Evolutionary conservation across 1,140 invertebrate genomes (phyloP).

Genomic region (Trachelipus rathkii): DNA sequence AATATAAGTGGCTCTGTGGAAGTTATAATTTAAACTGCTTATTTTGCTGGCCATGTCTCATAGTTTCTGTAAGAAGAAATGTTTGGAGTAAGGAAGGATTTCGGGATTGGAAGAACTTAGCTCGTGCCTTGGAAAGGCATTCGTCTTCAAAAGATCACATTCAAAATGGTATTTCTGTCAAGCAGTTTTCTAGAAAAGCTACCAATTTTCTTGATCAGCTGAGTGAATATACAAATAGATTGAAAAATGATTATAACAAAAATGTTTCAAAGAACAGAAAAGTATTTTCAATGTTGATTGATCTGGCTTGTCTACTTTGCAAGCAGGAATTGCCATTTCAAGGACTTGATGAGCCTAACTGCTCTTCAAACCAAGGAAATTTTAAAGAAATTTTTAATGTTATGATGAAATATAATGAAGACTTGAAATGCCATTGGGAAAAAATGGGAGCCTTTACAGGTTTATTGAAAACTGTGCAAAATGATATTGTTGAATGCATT

Average conservation of each 20-base stretch:
- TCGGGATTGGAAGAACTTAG: neutral
- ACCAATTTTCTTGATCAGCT: neutral
- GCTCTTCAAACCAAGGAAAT: slow-evolving; percentile 25
- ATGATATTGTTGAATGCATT: slow-evolving; percentile 37
- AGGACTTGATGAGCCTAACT: slow-evolving; percentile 20
- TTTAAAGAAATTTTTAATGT: slow-evolving; percentile 25
- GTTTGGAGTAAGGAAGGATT: neutral
- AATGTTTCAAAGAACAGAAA: slow-evolving; percentile 11
- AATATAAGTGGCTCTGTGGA: slow-evolving; percentile 25
- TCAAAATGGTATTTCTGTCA: slow-evolving; percentile 5
- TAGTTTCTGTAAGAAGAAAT: slow-evolving; percentile 24
- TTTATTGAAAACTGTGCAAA: slow-evolving; percentile 34
- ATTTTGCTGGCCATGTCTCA: slow-evolving; percentile 30
- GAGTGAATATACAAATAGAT: neutral
- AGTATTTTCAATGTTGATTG: neutral
- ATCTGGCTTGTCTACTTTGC: neutral
- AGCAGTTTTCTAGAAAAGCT: neutral
- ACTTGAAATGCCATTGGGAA: slow-evolving; percentile 27
- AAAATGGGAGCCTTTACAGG: slow-evolving; percentile 22
- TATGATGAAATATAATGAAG: slow-evolving; percentile 12
- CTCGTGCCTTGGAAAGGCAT: neutral
- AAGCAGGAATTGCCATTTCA: slow-evolving; percentile 9
- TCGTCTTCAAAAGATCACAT: neutral
- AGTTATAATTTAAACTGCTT: neutral
- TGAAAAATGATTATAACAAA: neutral